Conservation (phyloP, 1,140 invertebrate species). For the Anagrus nilaparvatae region DNA sequence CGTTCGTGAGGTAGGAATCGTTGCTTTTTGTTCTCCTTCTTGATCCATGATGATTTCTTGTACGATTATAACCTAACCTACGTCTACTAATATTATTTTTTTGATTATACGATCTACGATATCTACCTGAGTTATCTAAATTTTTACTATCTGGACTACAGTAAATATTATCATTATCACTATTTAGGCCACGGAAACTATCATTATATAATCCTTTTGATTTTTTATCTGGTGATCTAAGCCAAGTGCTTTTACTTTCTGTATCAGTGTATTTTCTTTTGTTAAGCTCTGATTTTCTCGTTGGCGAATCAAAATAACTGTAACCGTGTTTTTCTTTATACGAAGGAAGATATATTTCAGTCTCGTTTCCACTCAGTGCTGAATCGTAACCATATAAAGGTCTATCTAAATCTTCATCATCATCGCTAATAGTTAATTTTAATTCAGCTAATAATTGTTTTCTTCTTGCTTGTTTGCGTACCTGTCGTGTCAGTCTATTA, state of each 20-base stretch:
- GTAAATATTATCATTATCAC: conserved; percentile 33
- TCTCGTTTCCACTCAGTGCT: conserved; percentile 28
- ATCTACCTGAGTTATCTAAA: no score
- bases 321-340: conserved; percentile 15
- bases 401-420: conserved; percentile 9
- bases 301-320: conserved; percentile 12
- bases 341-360: conserved; percentile 26
- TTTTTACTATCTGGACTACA: conserved; percentile 39
- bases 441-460: background rate
- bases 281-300: conserved; percentile 20
- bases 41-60: no score
- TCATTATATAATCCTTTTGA: conserved; percentile 19
- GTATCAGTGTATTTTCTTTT: conserved; percentile 27
- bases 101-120: no score
- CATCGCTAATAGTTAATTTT: background rate
- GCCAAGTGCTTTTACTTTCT: no score
- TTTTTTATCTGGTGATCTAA: conserved; percentile 16
- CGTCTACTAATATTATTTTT: no score
- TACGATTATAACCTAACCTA: no score
- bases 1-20: conserved; percentile 30
- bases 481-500: conserved; percentile 12
- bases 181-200: conserved; percentile 21
- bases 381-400: conserved; percentile 35
- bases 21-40: conserved; percentile 28
- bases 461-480: conserved; percentile 1